Conservation (phyloP, 2,113 vertebrate genomes). For the Chaetodon trifascialis region DNA sequence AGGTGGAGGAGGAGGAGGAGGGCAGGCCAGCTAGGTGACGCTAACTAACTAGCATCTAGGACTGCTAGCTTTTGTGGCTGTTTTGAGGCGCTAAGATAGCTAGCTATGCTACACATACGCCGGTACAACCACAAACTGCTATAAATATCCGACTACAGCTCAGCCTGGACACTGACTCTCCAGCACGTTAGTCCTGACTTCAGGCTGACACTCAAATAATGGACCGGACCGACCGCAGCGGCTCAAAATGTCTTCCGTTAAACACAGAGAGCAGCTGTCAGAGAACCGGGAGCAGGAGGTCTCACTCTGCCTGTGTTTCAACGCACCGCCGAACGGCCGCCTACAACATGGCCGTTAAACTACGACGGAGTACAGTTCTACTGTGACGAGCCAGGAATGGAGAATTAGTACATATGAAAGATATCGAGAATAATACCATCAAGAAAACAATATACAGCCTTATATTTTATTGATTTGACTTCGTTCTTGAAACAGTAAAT, state of each 20-base stretch:
- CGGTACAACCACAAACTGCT: not conserved
- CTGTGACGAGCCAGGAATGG: no score
- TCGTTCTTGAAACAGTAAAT: no score
- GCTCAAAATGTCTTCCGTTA: slow-evolving; percentile 77
- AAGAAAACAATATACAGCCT: no score
- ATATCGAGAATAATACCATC: no score
- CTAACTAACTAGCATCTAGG: slow-evolving; percentile 80
- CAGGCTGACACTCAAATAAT: slow-evolving; percentile 33
- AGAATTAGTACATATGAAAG: no score
- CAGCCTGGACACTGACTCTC: not conserved
- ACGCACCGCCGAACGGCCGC: not conserved
- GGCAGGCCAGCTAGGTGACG: slow-evolving; percentile 73
- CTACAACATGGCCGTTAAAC: slow-evolving; percentile 1
- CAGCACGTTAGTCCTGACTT: slow-evolving; percentile 26
- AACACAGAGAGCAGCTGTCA: slow-evolving; percentile 55
- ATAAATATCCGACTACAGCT: not conserved
- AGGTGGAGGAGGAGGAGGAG: slow-evolving; percentile 53
- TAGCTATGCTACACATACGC: slow-evolving; percentile 30
- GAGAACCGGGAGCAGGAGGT: slow-evolving; percentile 49
- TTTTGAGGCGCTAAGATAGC: slow-evolving; percentile 34
- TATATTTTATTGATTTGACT: no score
- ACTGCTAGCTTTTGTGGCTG: slow-evolving; percentile 52
- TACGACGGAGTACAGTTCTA: no score
- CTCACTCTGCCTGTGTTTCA: slow-evolving; percentile 57
- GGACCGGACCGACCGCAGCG: slow-evolving; percentile 42